Evolutionary conservation across 2,113 vertebrate species (phyloP).

Genomic region (Oceanodroma tethys): DNA sequence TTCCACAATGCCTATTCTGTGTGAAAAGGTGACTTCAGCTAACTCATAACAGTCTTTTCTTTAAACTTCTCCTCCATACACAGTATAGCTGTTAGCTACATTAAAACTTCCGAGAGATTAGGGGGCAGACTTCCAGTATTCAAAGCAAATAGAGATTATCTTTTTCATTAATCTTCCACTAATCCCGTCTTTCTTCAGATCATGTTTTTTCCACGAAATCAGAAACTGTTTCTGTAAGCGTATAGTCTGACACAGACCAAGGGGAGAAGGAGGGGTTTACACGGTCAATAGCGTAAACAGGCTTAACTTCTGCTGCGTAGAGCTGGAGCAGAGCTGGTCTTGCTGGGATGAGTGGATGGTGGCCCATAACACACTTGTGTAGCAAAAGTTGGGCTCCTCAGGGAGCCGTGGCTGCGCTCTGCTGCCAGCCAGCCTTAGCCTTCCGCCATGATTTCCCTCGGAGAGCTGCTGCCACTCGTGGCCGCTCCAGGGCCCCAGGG

Average conservation of each 20-base stretch:
- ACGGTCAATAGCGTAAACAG: fast-evolving
- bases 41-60: fast-evolving
- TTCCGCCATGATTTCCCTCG: fast-evolving
- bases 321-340: not conserved
- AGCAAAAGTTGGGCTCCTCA: not conserved
- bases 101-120: not conserved
- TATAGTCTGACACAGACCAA: not conserved
- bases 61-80: not conserved
- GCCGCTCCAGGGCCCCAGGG: not conserved
- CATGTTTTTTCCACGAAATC: not conserved
- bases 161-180: not conserved
- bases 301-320: not conserved
- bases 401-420: fast-evolving
- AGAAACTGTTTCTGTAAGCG: not conserved
- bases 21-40: not conserved
- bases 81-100: not conserved
- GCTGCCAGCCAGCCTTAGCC: not conserved
- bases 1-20: not conserved
- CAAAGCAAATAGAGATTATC: not conserved
- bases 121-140: not conserved
- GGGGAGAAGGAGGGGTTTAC: not conserved
- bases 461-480: fast-evolving
- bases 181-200: not conserved
- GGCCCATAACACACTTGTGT: fast-evolving
- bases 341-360: fast-evolving